Evolutionary conservation across 2,888 invertebrate species (phyloP).

Genomic region (Ormyrus pomaceus): DNA sequence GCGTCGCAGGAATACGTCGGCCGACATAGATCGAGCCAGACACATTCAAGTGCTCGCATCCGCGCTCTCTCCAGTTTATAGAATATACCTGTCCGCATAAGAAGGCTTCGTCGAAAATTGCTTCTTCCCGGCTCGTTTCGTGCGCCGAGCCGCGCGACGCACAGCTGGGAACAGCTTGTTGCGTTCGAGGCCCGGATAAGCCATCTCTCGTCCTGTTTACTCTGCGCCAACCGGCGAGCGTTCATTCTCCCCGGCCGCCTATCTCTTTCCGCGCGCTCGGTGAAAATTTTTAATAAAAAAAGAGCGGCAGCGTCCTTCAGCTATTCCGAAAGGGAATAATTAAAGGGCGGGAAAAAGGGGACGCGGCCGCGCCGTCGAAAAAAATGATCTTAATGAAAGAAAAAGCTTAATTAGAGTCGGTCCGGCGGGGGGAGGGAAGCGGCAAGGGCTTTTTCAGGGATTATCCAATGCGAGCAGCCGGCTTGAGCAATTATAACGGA

Average conservation of each 20-base stretch:
- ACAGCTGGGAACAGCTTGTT: slow-evolving; percentile 36
- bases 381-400: slow-evolving; percentile 12
- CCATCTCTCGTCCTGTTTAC: slow-evolving; percentile 1
- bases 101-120: slow-evolving; percentile 44
- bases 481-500: slow-evolving; percentile 55
- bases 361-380: not conserved
- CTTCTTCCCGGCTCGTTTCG: slow-evolving; percentile 20
- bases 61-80: no score
- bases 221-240: not conserved
- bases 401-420: slow-evolving; percentile 44
- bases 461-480: slow-evolving; percentile 47
- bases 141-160: slow-evolving; percentile 14
- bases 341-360: not conserved
- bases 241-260: not conserved
- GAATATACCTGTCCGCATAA: slow-evolving; percentile 16
- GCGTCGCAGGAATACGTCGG: not conserved
- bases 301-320: not conserved
- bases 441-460: slow-evolving; percentile 50
- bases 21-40: not conserved
- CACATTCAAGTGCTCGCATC: slow-evolving; percentile 2
- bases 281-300: slow-evolving; percentile 1
- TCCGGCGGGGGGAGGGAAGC: not conserved
- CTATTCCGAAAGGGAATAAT: slow-evolving; percentile 17
- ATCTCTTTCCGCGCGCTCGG: not conserved
- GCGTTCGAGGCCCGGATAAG: slow-evolving; percentile 20